Conservation (phyloP, 2,888 invertebrate species). For the Pecten maximus region DNA sequence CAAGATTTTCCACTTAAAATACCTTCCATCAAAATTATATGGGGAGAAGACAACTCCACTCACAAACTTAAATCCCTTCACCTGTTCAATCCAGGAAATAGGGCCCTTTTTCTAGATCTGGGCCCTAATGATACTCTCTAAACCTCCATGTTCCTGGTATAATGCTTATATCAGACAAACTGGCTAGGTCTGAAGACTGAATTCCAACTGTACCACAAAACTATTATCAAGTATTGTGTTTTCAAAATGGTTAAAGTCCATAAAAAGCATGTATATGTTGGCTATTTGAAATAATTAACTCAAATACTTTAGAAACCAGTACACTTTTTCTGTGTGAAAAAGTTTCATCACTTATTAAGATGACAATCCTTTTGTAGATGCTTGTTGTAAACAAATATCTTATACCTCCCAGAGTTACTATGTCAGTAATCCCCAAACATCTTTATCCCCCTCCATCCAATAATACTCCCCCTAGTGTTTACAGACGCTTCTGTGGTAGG, state of each 20-base stretch:
- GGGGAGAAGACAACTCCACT: neutral
- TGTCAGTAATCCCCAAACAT: neutral
- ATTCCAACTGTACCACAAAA: no score
- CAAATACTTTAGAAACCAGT: no score
- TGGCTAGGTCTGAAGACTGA: no score
- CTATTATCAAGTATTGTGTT: no score
- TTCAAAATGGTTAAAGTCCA: no score
- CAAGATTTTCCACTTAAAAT: constrained; percentile 31
- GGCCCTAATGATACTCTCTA: no score
- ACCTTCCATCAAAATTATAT: constrained; percentile 6
- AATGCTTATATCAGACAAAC: no score
- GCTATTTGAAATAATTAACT: neutral
- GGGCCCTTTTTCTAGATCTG: neutral
- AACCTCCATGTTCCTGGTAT: no score
- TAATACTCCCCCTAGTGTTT: no score
- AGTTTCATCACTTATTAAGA: no score
- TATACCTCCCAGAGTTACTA: neutral
- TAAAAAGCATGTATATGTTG: no score
- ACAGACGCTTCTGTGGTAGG: neutral
- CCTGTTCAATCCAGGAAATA: neutral
- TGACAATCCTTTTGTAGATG: neutral
- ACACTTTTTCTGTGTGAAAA: no score
- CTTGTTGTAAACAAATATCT: neutral
- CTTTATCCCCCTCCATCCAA: neutral
- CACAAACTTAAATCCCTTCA: neutral